phyloP scores from a whole-genome alignment of 1,140 invertebrate species.

The Cyphomyrmex costatus region DNA sequence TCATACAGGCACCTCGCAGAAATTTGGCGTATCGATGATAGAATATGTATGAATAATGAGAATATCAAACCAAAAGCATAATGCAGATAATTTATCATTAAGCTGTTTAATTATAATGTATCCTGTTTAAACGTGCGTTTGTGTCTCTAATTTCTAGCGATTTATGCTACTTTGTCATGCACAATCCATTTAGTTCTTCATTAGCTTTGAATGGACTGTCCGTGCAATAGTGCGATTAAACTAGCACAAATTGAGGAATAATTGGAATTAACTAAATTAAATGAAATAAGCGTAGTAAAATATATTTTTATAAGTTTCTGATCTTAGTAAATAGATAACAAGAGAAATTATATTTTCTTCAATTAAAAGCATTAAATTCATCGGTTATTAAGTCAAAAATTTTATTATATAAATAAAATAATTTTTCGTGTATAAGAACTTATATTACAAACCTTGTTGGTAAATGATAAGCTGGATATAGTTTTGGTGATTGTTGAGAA shows the following conservation, averaged over 20 bases:
- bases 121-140: not conserved
- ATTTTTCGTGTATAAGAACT: not conserved
- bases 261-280: not conserved
- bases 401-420: not conserved
- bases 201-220: conserved; percentile 55
- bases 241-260: conserved; percentile 27
- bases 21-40: conserved; percentile 35
- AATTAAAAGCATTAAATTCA: not conserved
- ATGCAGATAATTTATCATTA: conserved; percentile 57
- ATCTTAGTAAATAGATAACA: not conserved
- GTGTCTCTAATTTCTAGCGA: conserved; percentile 42
- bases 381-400: not conserved
- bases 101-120: conserved; percentile 45
- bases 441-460: conserved; percentile 61
- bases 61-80: conserved; percentile 31
- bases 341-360: not conserved
- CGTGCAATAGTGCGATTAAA: conserved; percentile 17
- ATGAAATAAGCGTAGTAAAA: conserved; percentile 7
- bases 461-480: conserved; percentile 34
- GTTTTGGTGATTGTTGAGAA: conserved; percentile 29
- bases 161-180: conserved; percentile 46
- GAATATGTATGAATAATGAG: conserved; percentile 40
- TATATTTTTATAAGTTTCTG: not conserved
- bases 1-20: conserved; percentile 19
- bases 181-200: conserved; percentile 47